Evolutionary conservation across 30 jellyfish, hydroid and myxozoan species (phyloP).

Genomic region (Hydra vulgaris): DNA sequence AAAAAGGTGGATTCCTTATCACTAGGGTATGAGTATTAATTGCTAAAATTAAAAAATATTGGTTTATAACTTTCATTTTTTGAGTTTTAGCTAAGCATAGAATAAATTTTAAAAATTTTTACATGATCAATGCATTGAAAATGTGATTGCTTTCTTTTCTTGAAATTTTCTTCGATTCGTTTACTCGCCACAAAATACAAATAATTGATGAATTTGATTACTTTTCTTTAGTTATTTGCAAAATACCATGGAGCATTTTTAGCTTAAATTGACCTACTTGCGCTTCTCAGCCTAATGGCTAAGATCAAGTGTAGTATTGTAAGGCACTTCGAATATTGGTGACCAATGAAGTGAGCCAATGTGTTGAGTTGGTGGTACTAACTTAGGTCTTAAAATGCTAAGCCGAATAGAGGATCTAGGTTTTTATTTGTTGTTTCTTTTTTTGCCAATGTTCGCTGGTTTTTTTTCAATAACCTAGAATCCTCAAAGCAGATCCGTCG

Average conservation of each 20-base stretch:
- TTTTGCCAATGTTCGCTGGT: not conserved
- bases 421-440: not conserved
- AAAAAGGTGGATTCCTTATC: not conserved
- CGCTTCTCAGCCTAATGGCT: not conserved
- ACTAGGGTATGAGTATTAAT: not conserved
- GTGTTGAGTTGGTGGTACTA: not conserved
- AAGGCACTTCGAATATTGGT: not conserved
- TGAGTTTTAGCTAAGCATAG: not conserved
- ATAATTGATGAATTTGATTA: not conserved
- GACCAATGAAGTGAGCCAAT: not conserved
- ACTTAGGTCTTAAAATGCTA: not conserved
- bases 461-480: not conserved
- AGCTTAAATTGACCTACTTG: not conserved
- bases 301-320: not conserved
- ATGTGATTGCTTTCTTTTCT: not conserved
- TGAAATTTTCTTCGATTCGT: not conserved
- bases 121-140: not conserved
- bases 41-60: not conserved
- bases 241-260: not conserved
- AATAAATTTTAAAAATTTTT: too few species aligned
- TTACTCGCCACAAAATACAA: not conserved
- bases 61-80: not conserved
- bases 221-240: not conserved
- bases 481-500: not conserved
- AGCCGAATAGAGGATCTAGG: not conserved